Base-by-base conservation (phyloP, 1,140 invertebrate genomes). In the Caenorhabditis tropicalis region DNA sequence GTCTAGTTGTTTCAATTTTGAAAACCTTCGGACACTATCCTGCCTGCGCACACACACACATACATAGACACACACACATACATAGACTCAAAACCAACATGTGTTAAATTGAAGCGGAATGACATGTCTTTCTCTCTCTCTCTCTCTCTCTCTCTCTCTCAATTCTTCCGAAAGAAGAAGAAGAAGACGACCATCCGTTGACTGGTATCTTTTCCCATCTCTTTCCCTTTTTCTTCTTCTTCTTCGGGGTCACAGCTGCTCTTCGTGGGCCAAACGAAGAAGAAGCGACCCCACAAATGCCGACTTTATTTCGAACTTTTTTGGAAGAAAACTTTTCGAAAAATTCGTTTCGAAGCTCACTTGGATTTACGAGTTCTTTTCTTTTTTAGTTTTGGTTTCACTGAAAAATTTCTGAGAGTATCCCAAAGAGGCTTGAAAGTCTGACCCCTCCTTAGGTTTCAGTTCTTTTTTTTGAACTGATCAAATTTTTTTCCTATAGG, bases 91-190 rank as follows among this genome's bases (percentile, higher is more conserved):
- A 74, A 74, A 74, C 65, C 65, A 74, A 74, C 65, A 74, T 43
- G 21, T 39, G 65, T 74, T 74, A 74, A 74, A 74, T 74, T 74
- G 65, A 31, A 74, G 65, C 65, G 65, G 36, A 74, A 74, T 43
- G 36, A 43, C 65, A 24, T 39, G 36, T 27, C 36, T 3, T n/a
- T 43, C 65, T n/a, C 19, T 74, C 15, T 27, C 53, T 15, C 21
- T 27, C 24, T 56, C 53, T 56, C 15, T 15, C 24, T 56, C 53
- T 27, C 24, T 27, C 21, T 24, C 24, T 27, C 21, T 56, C 19
- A 19, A 19, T 19, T 19, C 15, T 6, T n/a, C n/a, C 16, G 49
- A 16, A n/a, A 51, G 15, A n/a, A 51, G 16, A 51, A n/a, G 49
- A 51, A 21, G n/a, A 53, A 10, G 53, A 58, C 27, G 53, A 29